Base-by-base conservation (phyloP, 2,113 vertebrate genomes). In the Apus apus region DNA sequence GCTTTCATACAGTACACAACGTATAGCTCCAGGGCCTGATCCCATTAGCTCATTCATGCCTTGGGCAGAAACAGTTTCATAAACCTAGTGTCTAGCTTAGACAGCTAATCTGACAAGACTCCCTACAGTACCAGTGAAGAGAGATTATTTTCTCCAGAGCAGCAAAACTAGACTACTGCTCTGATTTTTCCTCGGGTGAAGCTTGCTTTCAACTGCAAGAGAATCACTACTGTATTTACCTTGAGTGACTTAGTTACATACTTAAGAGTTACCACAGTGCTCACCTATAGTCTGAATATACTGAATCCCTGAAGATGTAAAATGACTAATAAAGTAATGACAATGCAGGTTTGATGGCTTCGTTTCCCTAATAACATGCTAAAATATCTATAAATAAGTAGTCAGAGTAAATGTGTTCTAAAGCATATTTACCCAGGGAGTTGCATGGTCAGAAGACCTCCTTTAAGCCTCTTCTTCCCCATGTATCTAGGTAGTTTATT, bases 31-130 rank as follows among this genome's bases (percentile, higher is more conserved):
- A 84, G 86, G 80, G 48, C 32, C 67, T 71, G 38, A 71, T 51
- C 34, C 61, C 57, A 71, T 43, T 48, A 89, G 29, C 23, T 64
- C 65, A 32, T 60, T 86, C 90, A 87, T 64, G 80, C 76, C 73
- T 84, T 95, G 76, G 53, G 76, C 88, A 90, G 65, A 86, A 71
- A 20, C 51, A 84, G 57, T 67, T 93, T 81, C 75, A 68, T 73
- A 56, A 93, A 74, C 13, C 23, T 71, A 8, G 8, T 23, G 15
- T 64, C 46, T 85, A 40, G 12, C 10, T 89, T 61, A 64, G 32
- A 77, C 9, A 92, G 5, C 12, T 89, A 25, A 72, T 60, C 56
- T 92, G 76, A 74, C 10, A 27, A 38, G 23, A 7, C 15, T 95
- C 68, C 68, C 89, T 56, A 30, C 32, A 21, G 38, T n/a, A 74